Percentiles rank a stretch among this genome's conserved stretches.
These are phyloP conservation scores for Hippocampus kuda DNA, from an alignment of 2,797 vertebrate genomes.

Conservation along the genomic window DNA sequence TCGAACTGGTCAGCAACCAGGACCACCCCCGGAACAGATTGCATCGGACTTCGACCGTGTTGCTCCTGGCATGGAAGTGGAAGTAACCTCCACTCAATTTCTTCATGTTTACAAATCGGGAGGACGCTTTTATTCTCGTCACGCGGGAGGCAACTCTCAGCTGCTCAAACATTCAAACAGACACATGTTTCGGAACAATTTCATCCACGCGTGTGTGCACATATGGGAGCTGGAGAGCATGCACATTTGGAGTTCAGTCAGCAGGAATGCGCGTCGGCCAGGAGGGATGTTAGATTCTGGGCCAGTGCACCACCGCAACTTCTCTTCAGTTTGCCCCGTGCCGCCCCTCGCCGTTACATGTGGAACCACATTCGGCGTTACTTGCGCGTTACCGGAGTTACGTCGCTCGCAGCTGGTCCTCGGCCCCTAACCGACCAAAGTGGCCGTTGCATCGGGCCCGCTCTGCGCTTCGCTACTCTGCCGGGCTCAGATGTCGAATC, in stretches of 20 bases:
- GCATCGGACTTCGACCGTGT: too few relatives aligned
- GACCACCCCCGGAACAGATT: too few relatives aligned
- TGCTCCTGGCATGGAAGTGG: background rate
- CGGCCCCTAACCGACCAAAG: too few relatives aligned
- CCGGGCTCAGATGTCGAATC: constrained; percentile 5
- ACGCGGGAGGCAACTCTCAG: constrained; percentile 44
- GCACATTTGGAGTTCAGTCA: constrained; percentile 39
- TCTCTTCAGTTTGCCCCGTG: constrained; percentile 14
- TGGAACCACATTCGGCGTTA: background rate
- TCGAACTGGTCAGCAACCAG: too few relatives aligned
- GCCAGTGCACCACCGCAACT: constrained; percentile 38
- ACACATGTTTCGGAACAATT: constrained; percentile 19
- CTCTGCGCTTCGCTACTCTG: too few relatives aligned
- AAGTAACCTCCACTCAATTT: constrained; percentile 1
- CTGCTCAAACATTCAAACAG: constrained; percentile 34
- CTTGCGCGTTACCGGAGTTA: background rate
- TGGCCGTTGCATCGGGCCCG: too few relatives aligned
- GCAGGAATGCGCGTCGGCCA: constrained; percentile 45
- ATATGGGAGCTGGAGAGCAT: constrained; percentile 33
- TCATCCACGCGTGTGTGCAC: constrained; percentile 26
- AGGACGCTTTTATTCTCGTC: constrained; percentile 6
- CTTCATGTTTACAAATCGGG: constrained; percentile 8
- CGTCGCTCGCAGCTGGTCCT: too few relatives aligned
- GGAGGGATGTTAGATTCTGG: constrained; percentile 54
- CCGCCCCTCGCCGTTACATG: background rate